Base-by-base conservation (phyloP, 2,797 vertebrate species). In the Carapus acus region DNA sequence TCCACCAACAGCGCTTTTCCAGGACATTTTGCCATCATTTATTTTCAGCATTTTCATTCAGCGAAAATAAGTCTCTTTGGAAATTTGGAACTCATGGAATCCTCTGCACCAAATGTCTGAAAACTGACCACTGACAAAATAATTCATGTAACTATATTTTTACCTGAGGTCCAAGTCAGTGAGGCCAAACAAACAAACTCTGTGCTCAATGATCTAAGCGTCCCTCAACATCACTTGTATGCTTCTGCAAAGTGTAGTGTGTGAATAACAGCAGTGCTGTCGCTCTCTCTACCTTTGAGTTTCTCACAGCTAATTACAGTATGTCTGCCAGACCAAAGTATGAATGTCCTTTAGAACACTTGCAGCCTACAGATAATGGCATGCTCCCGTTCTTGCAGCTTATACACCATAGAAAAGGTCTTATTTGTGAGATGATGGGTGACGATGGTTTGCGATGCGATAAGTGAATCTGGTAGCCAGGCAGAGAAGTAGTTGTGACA, bases 371-470 rank as follows among this genome's bases (percentile, higher is more conserved):
- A 86, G 78, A 86, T 88, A 90, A 89, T 86, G 88, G 87, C 85
- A 89, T 86, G 85, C 83, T 87, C 83, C 69, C 80, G 76, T 88
- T 85, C 86, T 87, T 76, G 80, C 60, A 33, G 72, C 59, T 78
- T 74, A 65, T 75, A 79, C 81, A 85, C 90, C 90, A 88, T 91
- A 89, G 88, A 90, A 91, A 93, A 91, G 81, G 87, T 81, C 83
- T 86, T 90, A 85, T 88, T 86, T 83, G 74, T 76, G 78, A 83
- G 79, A 82, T 81, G 81, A 78, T 40, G 69, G 70, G 67, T 68
- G 74, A 74, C 82, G 77, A 81, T 76, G 63, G 84, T 4, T 11
- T 66, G 76, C 78, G 48, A 69, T 66, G 77, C 81, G 86, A 82
- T 79, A 79, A 76, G 83, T 85, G 83, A 86, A 86, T 79, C 81